Evolutionary conservation across 2,797 vertebrate species (phyloP).

Genomic region (Danio jaintianensis): DNA sequence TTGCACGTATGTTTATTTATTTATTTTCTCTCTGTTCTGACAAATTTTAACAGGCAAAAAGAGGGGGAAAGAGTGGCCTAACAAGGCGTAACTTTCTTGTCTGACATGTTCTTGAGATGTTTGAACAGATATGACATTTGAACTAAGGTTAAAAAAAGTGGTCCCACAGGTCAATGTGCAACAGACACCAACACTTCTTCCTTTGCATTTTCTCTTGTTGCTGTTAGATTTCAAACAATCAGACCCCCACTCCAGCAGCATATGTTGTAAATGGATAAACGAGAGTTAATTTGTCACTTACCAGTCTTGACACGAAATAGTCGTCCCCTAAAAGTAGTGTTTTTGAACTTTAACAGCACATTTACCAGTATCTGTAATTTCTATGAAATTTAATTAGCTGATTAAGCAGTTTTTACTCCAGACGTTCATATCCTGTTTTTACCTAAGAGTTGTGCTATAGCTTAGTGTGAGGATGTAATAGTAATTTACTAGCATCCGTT

Average conservation of each 20-base stretch:
- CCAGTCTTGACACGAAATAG: background rate
- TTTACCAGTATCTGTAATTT: background rate
- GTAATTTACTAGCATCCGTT: background rate
- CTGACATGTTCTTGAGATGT: constrained; percentile 47
- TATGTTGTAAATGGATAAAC: background rate
- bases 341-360: background rate
- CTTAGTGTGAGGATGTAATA: background rate
- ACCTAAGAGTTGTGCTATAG: constrained; percentile 4
- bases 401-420: background rate
- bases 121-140: constrained; percentile 46
- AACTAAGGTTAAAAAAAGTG: constrained; percentile 35
- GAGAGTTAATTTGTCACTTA: constrained; percentile 3
- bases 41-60: background rate
- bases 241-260: background rate
- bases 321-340: background rate
- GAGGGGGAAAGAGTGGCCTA: background rate
- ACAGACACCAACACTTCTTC: constrained; percentile 2
- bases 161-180: constrained; percentile 20
- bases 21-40: too few relatives aligned
- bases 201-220: background rate
- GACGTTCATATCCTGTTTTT: constrained; percentile 36
- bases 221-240: background rate
- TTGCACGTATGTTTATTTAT: too few relatives aligned
- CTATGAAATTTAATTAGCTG: background rate
- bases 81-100: constrained; percentile 7